Conservation (phyloP, 2,888 invertebrate species). For the Terebella lapidaria region DNA sequence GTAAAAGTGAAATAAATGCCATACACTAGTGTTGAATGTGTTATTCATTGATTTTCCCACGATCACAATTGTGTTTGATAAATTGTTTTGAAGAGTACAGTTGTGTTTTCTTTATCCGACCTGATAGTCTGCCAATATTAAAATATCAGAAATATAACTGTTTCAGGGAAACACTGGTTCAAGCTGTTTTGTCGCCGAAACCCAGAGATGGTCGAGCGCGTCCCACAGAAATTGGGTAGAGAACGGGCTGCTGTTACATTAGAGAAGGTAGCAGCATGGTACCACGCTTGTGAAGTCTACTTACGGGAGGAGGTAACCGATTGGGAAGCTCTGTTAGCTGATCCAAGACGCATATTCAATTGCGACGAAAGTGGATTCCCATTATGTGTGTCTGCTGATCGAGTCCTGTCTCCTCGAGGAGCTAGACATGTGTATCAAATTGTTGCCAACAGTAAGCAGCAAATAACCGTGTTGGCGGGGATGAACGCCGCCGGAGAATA, state of each 20-base stretch:
- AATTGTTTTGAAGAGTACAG: no score
- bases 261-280: not conserved
- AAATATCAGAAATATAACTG: no score
- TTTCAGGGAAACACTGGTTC: not conserved
- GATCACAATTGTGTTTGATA: no score
- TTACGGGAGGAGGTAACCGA: not conserved
- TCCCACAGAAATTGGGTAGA: not conserved
- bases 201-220: not conserved
- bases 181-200: not conserved
- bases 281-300: not conserved
- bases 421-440: not conserved
- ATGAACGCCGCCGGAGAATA: not conserved
- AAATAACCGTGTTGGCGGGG: not conserved
- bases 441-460: not conserved
- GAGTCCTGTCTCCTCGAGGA: not conserved
- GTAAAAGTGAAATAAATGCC: no score
- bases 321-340: not conserved
- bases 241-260: not conserved
- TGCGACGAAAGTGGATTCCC: not conserved
- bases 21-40: no score
- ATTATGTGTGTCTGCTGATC: not conserved
- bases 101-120: no score
- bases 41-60: no score
- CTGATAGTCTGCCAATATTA: no score
- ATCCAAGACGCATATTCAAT: not conserved